Percentiles rank a stretch among this genome's conserved stretches.
These are phyloP conservation scores for Sebastes iracundus DNA, from an alignment of 2,797 vertebrate genomes.

Conservation along the genomic window DNA sequence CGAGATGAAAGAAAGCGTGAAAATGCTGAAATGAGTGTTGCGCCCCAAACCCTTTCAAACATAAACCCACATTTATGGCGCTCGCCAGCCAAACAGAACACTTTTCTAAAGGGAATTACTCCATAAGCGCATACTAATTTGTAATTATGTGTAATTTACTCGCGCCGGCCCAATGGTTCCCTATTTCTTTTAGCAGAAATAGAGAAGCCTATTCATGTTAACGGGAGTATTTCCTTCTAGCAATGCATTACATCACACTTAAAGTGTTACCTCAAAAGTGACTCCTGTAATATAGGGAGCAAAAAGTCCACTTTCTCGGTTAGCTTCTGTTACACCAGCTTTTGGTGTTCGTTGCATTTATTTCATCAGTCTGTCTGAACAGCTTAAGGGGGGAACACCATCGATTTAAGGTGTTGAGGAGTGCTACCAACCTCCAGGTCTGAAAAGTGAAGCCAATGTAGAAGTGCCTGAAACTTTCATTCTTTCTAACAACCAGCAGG, in stretches of 20 bases:
- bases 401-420: background rate
- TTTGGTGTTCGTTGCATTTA: background rate
- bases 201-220: background rate
- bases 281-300: background rate
- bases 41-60: slow-evolving; percentile 15
- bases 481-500: too few relatives aligned
- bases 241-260: background rate
- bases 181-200: background rate
- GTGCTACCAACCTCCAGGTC: too few relatives aligned
- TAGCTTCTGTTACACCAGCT: background rate
- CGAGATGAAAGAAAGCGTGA: slow-evolving; percentile 27
- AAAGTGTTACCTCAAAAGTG: background rate
- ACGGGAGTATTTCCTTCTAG: background rate
- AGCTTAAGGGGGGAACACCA: background rate
- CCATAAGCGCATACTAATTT: slow-evolving; percentile 4
- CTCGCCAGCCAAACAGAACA: background rate
- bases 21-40: slow-evolving; percentile 17
- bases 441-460: too few relatives aligned
- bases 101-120: background rate
- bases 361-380: background rate
- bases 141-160: slow-evolving; percentile 36
- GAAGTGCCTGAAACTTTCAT: background rate
- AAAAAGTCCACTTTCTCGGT: background rate
- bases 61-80: slow-evolving; percentile 17
- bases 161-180: background rate